These are phyloP conservation scores for Graptemys geographica DNA, from an alignment of 2,797 vertebrate species.

Conservation along the genomic window DNA sequence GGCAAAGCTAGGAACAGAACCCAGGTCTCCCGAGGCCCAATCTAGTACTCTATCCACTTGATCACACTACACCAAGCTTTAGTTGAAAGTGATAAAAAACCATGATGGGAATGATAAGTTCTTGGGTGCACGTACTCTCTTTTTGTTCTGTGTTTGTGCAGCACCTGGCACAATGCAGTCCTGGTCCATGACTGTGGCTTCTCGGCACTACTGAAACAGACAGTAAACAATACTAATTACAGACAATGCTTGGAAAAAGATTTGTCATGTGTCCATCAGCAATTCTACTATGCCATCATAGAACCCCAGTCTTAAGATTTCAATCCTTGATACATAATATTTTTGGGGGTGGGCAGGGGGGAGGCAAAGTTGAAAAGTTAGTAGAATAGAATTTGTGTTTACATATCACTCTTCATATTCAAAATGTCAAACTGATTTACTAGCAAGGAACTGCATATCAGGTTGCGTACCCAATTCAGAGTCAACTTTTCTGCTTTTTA, in stretches of 20 bases:
- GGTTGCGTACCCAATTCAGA: not conserved
- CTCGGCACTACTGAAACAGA: not conserved
- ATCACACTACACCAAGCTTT: not conserved
- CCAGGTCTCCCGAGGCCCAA: not conserved
- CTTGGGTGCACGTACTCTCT: not conserved
- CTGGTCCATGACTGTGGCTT: not conserved
- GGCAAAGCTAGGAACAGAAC: not conserved
- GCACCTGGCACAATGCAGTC: not conserved
- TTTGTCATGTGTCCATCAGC: not conserved
- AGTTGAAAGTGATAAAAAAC: not conserved
- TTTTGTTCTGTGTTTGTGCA: not conserved
- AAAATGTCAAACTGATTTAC: not conserved
- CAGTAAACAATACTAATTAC: accelerated
- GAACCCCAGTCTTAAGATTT: not conserved
- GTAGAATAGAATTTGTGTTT: not conserved
- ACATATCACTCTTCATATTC: not conserved
- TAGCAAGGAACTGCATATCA: accelerated
- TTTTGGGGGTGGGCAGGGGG: not conserved
- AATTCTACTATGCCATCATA: not conserved
- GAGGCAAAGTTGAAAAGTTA: not conserved
- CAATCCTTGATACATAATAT: not conserved
- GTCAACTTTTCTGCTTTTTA: not conserved
- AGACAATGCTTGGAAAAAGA: not conserved
- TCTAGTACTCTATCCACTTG: not conserved
- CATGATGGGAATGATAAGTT: not conserved